Conservation (phyloP, 2,888 invertebrate species). For the Andrena haemorrhoa region DNA sequence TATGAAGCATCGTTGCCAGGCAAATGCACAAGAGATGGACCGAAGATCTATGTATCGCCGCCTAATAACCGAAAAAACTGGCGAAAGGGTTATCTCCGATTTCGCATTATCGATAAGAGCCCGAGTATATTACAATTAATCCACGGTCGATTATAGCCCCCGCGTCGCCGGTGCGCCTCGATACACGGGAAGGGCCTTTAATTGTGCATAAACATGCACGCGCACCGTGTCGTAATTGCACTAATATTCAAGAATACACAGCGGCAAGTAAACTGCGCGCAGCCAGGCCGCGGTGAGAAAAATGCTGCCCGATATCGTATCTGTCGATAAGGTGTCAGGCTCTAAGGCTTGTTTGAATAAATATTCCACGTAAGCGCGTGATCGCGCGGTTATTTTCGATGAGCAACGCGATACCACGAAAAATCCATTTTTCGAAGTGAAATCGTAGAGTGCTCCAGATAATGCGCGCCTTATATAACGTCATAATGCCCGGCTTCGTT, state of each 20-base stretch:
- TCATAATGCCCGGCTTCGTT: not conserved
- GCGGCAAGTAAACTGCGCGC: constrained; percentile 51
- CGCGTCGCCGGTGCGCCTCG: constrained; percentile 30
- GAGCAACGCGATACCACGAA: constrained; percentile 59
- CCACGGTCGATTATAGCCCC: constrained; percentile 54
- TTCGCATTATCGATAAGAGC: constrained; percentile 57
- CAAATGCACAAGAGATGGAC: not conserved
- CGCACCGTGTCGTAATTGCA: constrained; percentile 59
- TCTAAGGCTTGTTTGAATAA: constrained; percentile 71
- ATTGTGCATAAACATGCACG: constrained; percentile 9
- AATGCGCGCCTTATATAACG: constrained; percentile 52
- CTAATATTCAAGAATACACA: constrained; percentile 62
- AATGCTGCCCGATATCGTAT: constrained; percentile 66
- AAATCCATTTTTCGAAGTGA: constrained; percentile 59
- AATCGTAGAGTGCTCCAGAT: constrained; percentile 57
- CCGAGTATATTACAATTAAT: constrained; percentile 54
- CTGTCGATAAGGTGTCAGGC: constrained; percentile 68
- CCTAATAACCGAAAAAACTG: constrained; percentile 26
- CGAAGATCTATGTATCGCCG: constrained; percentile 22
- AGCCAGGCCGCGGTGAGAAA: constrained; percentile 19
- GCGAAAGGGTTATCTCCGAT: constrained; percentile 46
- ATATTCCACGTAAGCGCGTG: constrained; percentile 73
- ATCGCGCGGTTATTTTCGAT: constrained; percentile 70
- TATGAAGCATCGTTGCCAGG: not conserved
- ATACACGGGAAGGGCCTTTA: constrained; percentile 19